Percentiles rank a stretch among this genome's conserved stretches.
phyloP scores from a whole-genome alignment of 2,113 vertebrate genomes.

The Scomber japonicus region DNA sequence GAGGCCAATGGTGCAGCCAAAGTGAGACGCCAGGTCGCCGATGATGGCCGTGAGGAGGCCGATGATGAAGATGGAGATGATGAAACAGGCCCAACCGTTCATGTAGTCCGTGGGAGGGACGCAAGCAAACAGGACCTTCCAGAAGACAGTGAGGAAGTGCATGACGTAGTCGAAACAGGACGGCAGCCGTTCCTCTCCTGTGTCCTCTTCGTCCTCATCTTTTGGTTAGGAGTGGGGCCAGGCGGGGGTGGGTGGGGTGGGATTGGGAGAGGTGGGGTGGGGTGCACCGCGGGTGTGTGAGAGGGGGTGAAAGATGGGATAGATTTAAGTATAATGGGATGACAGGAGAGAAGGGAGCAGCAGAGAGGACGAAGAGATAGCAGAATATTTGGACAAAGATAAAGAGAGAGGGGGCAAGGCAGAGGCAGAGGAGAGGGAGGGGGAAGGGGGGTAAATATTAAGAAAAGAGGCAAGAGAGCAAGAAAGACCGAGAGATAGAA shows the following conservation, averaged over 20 bases:
- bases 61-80: constrained; percentile 94
- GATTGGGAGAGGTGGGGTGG: too few relatives aligned
- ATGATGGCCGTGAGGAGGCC: constrained; percentile 96
- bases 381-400: constrained; percentile 36
- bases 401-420: constrained; percentile 3
- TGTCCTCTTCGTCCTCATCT: constrained; percentile 97
- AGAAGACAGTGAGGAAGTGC: constrained; percentile 99
- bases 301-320: neutral
- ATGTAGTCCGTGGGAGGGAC: constrained; percentile 97
- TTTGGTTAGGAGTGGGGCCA: constrained; percentile 69
- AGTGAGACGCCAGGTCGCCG: constrained; percentile 96
- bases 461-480: neutral
- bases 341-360: constrained; percentile 14
- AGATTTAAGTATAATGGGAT: constrained; percentile 9
- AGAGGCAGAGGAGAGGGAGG: too few relatives aligned
- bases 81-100: constrained; percentile 97
- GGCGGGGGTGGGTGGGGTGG: neutral
- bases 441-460: constrained; percentile 4
- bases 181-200: constrained; percentile 94
- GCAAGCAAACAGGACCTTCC: constrained; percentile 98
- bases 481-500: neutral
- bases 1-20: constrained; percentile 98
- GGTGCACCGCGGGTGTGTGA: too few relatives aligned
- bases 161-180: constrained; percentile 99
- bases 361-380: constrained; percentile 16